A percentile compares a stretch with the other conserved stretches of the same genome.
These are phyloP conservation scores for Epirrhoe tristata DNA, from an alignment of 2,888 invertebrate genomes.

Conservation along the genomic window DNA sequence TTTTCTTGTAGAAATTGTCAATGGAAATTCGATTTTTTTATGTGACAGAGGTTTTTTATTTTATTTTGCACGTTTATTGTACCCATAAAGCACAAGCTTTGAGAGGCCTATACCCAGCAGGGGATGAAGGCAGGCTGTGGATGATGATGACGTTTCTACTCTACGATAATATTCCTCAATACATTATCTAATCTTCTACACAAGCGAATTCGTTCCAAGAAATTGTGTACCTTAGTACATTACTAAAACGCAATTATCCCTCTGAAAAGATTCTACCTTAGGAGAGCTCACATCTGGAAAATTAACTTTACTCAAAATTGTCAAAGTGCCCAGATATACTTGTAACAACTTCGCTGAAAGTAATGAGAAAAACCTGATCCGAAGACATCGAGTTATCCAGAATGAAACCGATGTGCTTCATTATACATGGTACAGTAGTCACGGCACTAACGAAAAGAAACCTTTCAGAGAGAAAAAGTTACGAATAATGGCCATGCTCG, in stretches of 20 bases:
- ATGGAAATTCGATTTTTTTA: background rate
- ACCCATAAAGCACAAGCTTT: too few relatives aligned
- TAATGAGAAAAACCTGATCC: constrained; percentile 47
- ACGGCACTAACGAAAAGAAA: constrained; percentile 47
- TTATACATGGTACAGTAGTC: constrained; percentile 55
- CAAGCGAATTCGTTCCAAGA: constrained; percentile 1
- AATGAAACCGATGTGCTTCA: constrained; percentile 51
- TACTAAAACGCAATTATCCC: constrained; percentile 3
- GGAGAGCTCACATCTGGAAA: constrained; percentile 3
- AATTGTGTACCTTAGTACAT: background rate
- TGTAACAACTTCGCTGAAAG: constrained; percentile 41
- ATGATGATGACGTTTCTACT: too few relatives aligned
- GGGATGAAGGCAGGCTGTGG: too few relatives aligned
- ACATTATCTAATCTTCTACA: background rate
- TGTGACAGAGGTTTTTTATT: background rate
- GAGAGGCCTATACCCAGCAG: too few relatives aligned
- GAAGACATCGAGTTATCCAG: constrained; percentile 49
- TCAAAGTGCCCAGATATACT: background rate
- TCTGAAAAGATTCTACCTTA: background rate
- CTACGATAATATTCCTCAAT: too few relatives aligned
- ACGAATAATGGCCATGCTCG: constrained; percentile 56
- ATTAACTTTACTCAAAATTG: constrained; percentile 1
- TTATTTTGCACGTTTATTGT: background rate
- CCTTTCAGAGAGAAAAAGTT: constrained; percentile 55
- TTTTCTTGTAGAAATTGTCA: constrained; percentile 1